Evolutionary conservation across 2,888 invertebrate species (phyloP), one percentile per base, ranked within the genome.

Genomic region (Nomada fucata): DNA sequence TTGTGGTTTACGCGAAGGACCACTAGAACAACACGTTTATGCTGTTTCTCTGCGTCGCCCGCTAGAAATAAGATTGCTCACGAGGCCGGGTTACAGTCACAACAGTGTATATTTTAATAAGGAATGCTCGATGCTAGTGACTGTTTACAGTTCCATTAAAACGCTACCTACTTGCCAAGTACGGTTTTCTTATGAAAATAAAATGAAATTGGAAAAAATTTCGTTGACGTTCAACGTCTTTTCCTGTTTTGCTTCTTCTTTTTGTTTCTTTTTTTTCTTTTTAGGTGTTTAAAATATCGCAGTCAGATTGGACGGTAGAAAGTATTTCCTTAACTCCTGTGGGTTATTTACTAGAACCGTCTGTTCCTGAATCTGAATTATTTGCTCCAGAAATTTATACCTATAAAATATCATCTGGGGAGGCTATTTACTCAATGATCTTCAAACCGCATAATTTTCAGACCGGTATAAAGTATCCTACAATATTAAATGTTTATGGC

Each of bases 401-500:
- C 26, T 96, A 96, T 87, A 95, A 96, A 90, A 95, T 97, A 87
- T 94, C 95, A 74, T 96, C 96, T 10, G 97, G 97, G 9, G 96
- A 96, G 89, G 95, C 95, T 20, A 94, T 97, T 76, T 96, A 97
- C 90, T 98, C 98, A 63, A 97, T 99, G 96, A 96, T 98, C 85
- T 98, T 98, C 94, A 97, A 97, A 91, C 98, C 97, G 2, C 96
- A 96, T 91, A 95, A 96, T 92, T 96, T 95, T 89, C 95, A 95
- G 88, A 94, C 95, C 0, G 96, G 95, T 10, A 93, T 94, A 18
- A 96, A 97, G 82, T 98, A 98, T 94, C 99, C 99, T 0, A 98
- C 98, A 20, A 97, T 99, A 80, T 95, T 99, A 68, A 98, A 98
- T 94, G 98, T 99, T 72, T 99, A 99, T 93, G 99, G 99, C 2